Conservation (phyloP, 2,888 invertebrate species). For the Druceiella hillmani region DNA sequence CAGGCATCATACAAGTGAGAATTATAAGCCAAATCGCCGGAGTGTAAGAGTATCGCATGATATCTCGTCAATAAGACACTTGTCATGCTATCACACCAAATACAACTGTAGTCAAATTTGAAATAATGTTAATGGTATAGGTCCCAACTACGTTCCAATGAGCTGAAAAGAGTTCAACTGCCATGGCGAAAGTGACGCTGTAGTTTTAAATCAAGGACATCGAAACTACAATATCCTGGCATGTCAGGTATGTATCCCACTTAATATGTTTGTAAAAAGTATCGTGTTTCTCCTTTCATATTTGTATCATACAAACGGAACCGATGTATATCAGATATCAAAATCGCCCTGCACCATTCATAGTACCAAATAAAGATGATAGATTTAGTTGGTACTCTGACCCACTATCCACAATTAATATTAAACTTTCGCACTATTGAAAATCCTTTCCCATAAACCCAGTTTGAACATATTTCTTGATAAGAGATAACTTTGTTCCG, state of each 20-base stretch:
- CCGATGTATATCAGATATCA: neutral
- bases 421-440: neutral
- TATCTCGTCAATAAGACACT: neutral
- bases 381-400: no score
- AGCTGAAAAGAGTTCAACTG: neutral
- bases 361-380: neutral
- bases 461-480: neutral
- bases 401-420: neutral
- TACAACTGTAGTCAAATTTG: neutral
- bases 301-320: neutral
- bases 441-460: neutral
- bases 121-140: neutral
- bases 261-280: neutral
- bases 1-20: neutral
- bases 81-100: neutral
- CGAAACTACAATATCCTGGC: neutral
- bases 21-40: neutral
- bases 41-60: neutral
- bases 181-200: neutral
- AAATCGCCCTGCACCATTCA: neutral
- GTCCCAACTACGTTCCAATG: neutral
- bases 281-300: slow-evolving; percentile 1
- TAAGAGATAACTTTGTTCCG: neutral
- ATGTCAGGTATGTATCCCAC: neutral
- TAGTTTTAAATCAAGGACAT: neutral